Evolutionary conservation across 2,797 vertebrate species (phyloP), one percentile per base, ranked within the genome.

Genomic region (Dicrostonyx torquatus): DNA sequence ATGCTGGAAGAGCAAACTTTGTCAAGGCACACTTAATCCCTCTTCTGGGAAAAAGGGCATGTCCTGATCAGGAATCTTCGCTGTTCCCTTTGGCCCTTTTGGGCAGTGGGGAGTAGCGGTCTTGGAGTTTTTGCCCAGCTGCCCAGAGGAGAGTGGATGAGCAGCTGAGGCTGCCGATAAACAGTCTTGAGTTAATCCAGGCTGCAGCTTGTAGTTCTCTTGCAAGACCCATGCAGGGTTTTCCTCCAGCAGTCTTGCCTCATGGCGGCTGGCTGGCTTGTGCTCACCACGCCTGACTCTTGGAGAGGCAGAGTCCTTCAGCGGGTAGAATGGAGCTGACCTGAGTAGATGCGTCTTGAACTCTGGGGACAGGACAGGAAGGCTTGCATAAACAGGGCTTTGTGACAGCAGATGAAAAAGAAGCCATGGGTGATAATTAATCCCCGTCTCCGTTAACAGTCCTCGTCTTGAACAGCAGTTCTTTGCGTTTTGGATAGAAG

Each of bases 181-280:
- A 90, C 80, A 96, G 87, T 84, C 87, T 3, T 3, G 85, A 90
- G 85, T 93, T 97, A 97, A 96, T 97, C 95, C 95, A 5, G 80
- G 91, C 84, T 95, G 72, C 73, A 94, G 89, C 43, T 87, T 91
- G 91, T 72, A 90, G 40, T 40, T 82, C 92, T 78, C 31, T 88
- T 93, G 83, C 79, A 94, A 90, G 76, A 92, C 91, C 22, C 15
- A 60, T 94, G 90, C 87, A 94, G 97, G 93, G 95, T 95, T 96
- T 68, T 96, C 96, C 94, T 97, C 94, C 93, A 91, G 88, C 82
- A 87, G 96, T 92, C 93, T 96, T 94, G 80, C 53, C 95, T 96
- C 94, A 76, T 92, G 83, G 96, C 94, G 94, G 93, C 93, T 96
- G 96, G 96, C 92, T 94, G 93, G 29, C 62, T 92, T 79, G 86